phyloP scores from a whole-genome alignment of 2,113 vertebrate species.

The Hucho hucho region DNA sequence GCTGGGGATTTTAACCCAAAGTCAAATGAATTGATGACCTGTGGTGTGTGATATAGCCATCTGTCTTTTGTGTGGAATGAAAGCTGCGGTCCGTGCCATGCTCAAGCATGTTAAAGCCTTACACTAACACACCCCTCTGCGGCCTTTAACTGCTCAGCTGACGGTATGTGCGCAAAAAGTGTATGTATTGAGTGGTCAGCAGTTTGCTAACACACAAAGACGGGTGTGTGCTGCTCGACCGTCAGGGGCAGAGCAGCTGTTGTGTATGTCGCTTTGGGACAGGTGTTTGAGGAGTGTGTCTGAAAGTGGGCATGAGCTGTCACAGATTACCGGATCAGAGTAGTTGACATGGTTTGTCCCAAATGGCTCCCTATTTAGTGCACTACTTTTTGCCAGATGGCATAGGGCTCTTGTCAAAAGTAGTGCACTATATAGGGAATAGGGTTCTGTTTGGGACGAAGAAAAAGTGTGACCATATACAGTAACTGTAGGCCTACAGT shows the following conservation, averaged over 20 bases:
- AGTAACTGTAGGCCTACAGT: neutral
- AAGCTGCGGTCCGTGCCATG: neutral
- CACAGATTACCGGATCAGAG: constrained; percentile 12
- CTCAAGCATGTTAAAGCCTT: neutral
- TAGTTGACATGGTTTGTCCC: neutral
- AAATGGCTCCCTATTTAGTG: too few species aligned
- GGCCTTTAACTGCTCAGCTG: constrained; percentile 25
- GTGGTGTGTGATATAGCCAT: neutral
- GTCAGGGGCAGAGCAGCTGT: constrained; percentile 62
- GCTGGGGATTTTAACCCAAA: neutral
- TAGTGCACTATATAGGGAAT: too few species aligned
- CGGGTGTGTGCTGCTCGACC: constrained; percentile 47
- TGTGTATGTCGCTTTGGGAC: constrained; percentile 56
- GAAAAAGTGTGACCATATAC: too few species aligned
- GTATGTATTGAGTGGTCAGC: constrained; percentile 51
- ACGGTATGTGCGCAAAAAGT: constrained; percentile 17
- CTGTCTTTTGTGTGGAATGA: neutral
- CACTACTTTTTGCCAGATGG: too few species aligned
- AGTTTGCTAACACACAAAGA: constrained; percentile 55
- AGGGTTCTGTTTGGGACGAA: too few species aligned
- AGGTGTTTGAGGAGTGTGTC: constrained; percentile 58
- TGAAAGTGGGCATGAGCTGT: constrained; percentile 25
- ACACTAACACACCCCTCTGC: neutral
- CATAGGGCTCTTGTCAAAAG: too few species aligned
- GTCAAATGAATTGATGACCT: neutral